Evolutionary conservation across 1,140 invertebrate genomes (phyloP).

Genomic region (Drosophila auraria): DNA sequence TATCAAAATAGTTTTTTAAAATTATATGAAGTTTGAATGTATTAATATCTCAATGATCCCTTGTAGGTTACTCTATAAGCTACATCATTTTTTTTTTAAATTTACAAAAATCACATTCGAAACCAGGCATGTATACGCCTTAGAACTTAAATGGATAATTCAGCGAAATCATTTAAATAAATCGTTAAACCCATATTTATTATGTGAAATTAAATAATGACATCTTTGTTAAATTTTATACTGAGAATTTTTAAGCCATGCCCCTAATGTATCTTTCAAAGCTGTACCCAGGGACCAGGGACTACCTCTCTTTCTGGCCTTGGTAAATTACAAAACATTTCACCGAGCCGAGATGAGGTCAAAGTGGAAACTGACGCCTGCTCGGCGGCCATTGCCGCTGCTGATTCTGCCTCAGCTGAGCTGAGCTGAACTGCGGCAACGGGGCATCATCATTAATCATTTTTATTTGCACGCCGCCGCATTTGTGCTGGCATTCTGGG

Average conservation of each 20-base stretch:
- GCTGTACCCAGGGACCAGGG: neutral
- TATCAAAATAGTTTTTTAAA: too few relatives aligned
- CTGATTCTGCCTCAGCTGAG: conserved; percentile 49
- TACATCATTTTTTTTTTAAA: neutral
- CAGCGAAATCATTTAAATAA: neutral
- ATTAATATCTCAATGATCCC: too few relatives aligned
- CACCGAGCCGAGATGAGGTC: conserved; percentile 33
- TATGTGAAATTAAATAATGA: neutral
- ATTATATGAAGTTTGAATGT: too few relatives aligned
- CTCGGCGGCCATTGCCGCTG: conserved; percentile 68
- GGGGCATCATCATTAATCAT: conserved; percentile 85
- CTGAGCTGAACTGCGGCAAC: conserved; percentile 52
- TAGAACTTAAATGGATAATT: neutral
- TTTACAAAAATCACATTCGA: neutral
- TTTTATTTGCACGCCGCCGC: conserved; percentile 84
- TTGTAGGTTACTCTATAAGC: too few relatives aligned
- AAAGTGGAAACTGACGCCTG: conserved; percentile 62
- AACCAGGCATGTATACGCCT: neutral
- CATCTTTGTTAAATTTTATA: neutral
- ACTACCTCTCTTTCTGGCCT: neutral
- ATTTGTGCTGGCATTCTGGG: conserved; percentile 76
- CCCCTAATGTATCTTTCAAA: neutral
- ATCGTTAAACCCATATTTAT: neutral
- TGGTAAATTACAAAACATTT: conserved; percentile 33
- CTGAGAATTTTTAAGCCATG: neutral